phyloP scores from a whole-genome alignment of 2,888 invertebrate genomes.

The Fragum whitleyi region DNA sequence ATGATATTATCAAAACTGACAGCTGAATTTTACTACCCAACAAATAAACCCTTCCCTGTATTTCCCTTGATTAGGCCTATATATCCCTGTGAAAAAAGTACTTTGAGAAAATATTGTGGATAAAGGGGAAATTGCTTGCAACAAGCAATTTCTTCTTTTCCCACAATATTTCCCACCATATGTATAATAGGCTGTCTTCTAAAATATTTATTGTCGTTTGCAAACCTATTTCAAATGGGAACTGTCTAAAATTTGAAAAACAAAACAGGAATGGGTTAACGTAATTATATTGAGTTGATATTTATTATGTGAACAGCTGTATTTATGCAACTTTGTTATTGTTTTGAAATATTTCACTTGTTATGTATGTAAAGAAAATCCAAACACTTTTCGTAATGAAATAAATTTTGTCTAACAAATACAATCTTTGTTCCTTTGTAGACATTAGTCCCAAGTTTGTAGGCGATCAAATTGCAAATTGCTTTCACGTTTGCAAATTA shows the following conservation, averaged over 20 bases:
- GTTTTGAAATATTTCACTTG: neutral
- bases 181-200: no score
- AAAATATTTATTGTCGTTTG: no score
- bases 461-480: no score
- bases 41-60: no score
- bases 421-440: no score
- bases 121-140: constrained; percentile 1
- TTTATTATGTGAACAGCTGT: no score
- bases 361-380: neutral
- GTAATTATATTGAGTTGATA: neutral
- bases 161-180: neutral
- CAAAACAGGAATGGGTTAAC: neutral
- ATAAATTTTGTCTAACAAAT: neutral
- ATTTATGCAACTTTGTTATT: neutral
- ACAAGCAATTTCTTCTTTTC: constrained; percentile 3
- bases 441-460: no score
- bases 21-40: no score
- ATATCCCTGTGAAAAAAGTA: no score
- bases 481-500: no score
- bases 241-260: neutral
- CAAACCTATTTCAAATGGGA: neutral
- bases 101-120: neutral
- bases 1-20: no score
- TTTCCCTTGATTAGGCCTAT: no score
- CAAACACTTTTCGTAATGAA: neutral